Conservation (phyloP, 2,797 vertebrate species). For the Coregonus suidteri region DNA sequence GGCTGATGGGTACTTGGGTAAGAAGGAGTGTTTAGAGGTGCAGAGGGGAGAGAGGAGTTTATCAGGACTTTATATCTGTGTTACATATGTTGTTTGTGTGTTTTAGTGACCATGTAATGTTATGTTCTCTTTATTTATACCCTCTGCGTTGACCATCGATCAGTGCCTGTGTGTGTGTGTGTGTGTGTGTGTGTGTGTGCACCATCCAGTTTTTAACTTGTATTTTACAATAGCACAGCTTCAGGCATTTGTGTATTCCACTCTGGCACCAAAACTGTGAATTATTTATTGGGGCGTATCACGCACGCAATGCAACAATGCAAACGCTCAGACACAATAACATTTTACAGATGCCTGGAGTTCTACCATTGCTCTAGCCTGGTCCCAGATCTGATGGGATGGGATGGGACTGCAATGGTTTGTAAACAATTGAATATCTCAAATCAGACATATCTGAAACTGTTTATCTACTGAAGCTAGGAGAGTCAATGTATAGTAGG, state of each 20-base stretch:
- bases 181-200: neutral
- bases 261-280: conserved; percentile 9
- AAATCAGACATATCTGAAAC: neutral
- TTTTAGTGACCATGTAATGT: too few relatives aligned
- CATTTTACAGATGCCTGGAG: too few relatives aligned
- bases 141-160: too few relatives aligned
- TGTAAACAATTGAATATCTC: too few relatives aligned
- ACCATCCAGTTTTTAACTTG: conserved; percentile 14
- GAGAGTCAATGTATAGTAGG: too few relatives aligned
- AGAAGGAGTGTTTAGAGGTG: conserved; percentile 7
- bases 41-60: neutral
- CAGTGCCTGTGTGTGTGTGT: too few relatives aligned
- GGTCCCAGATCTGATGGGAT: conserved; percentile 39
- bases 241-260: neutral
- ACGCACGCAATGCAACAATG: neutral
- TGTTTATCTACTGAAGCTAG: neutral
- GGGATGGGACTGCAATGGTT: too few relatives aligned
- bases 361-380: neutral
- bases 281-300: conserved; percentile 38
- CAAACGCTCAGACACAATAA: too few relatives aligned
- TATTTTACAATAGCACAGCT: neutral
- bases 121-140: too few relatives aligned
- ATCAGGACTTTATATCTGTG: too few relatives aligned
- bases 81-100: too few relatives aligned
- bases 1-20: conserved; percentile 1